These are phyloP conservation scores for Nyctereutes procyonoides DNA, from an alignment of 2,113 vertebrate genomes.

Conservation along the genomic window DNA sequence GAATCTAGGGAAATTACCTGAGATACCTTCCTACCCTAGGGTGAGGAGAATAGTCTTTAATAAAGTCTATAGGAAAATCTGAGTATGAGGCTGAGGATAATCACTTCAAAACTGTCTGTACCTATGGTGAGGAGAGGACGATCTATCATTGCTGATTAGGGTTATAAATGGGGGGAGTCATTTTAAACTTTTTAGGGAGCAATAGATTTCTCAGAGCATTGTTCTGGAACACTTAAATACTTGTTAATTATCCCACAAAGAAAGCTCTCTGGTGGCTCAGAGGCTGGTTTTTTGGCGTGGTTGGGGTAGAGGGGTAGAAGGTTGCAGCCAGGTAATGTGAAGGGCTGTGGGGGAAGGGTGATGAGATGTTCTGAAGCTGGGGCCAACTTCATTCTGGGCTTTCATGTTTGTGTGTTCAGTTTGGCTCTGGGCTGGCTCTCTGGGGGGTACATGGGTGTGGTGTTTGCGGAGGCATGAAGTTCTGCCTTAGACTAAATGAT, in stretches of 20 bases:
- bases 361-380: not conserved
- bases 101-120: not conserved
- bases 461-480: not conserved
- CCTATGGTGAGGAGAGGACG: not conserved
- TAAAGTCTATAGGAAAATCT: not conserved
- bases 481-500: not conserved
- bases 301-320: too few species aligned
- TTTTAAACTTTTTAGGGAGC: not conserved
- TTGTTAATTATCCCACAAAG: not conserved
- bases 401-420: not conserved
- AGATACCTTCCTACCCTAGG: not conserved
- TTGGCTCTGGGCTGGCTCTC: not conserved
- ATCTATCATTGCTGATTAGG: not conserved
- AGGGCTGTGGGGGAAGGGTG: not conserved
- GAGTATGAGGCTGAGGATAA: not conserved
- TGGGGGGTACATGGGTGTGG: not conserved
- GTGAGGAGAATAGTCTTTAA: constrained; percentile 22
- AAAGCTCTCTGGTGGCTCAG: not conserved
- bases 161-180: not conserved
- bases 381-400: not conserved
- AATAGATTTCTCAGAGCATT: not conserved
- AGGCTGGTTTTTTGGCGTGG: too few species aligned
- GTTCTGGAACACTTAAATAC: not conserved
- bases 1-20: not conserved
- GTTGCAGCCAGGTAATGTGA: not conserved